phyloP scores from a whole-genome alignment of 2,113 vertebrate genomes.

The Salminus brasiliensis region DNA sequence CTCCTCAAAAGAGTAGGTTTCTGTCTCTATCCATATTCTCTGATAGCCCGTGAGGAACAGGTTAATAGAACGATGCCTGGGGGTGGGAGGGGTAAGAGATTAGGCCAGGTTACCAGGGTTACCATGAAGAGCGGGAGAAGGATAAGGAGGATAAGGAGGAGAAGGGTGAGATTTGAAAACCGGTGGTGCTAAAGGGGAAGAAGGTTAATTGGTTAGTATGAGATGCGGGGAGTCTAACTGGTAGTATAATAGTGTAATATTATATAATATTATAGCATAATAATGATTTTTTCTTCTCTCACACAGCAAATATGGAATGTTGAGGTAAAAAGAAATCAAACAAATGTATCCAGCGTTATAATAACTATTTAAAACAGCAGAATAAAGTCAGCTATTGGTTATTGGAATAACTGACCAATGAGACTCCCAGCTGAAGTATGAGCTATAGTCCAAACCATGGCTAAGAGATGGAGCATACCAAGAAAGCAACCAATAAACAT shows the following conservation, averaged over 20 bases:
- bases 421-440: conserved; percentile 64
- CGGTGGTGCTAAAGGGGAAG: conserved; percentile 58
- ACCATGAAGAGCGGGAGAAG: conserved; percentile 66
- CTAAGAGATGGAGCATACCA: conserved; percentile 63
- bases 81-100: conserved; percentile 84
- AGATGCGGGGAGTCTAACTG: conserved; percentile 78
- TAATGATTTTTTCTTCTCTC: background rate
- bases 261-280: background rate
- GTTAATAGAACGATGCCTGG: conserved; percentile 99
- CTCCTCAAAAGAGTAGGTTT: conserved; percentile 99
- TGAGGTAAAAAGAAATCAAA: no score
- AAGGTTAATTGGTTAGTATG: conserved; percentile 86
- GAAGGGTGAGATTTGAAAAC: conserved; percentile 32
- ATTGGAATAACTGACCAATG: conserved; percentile 76
- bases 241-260: conserved; percentile 76
- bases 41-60: conserved; percentile 99
- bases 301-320: background rate
- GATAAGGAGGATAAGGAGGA: conserved; percentile 40
- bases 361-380: no score
- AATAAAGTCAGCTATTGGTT: background rate
- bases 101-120: conserved; percentile 80
- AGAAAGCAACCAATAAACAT: conserved; percentile 58
- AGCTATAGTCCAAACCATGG: conserved; percentile 73
- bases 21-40: conserved; percentile 99
- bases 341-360: no score